Percentiles rank a stretch among this genome's conserved stretches.
phyloP scores from a whole-genome alignment of 2,888 invertebrate species.

The Caenorhabditis sp. region DNA sequence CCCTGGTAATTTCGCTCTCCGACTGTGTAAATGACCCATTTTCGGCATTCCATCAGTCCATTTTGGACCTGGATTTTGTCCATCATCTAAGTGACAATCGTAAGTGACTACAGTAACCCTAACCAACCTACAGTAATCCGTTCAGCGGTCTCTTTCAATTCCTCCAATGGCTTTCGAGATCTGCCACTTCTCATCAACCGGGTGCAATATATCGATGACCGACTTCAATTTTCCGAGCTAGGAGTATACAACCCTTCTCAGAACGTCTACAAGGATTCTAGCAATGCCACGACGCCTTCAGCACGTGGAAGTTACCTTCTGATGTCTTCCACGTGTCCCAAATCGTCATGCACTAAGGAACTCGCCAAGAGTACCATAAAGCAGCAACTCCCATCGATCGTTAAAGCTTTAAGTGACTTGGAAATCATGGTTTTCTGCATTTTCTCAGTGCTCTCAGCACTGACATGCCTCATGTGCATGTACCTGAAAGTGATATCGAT shows the following conservation, averaged over 20 bases:
- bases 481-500: slow-evolving; percentile 75
- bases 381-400: slow-evolving; percentile 66
- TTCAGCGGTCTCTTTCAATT: slow-evolving; percentile 72
- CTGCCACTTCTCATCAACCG: slow-evolving; percentile 69
- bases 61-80: slow-evolving; percentile 67
- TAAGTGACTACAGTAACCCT: no score
- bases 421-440: slow-evolving; percentile 72
- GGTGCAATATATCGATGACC: slow-evolving; percentile 67
- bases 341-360: slow-evolving; percentile 70
- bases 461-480: slow-evolving; percentile 76
- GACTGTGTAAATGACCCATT: slow-evolving; percentile 78
- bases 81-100: slow-evolving; percentile 68
- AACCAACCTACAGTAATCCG: neutral
- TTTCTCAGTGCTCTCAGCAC: slow-evolving; percentile 68
- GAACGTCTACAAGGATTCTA: slow-evolving; percentile 27
- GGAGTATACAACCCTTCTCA: slow-evolving; percentile 66
- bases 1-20: slow-evolving; percentile 72
- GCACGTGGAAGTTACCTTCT: slow-evolving; percentile 52
- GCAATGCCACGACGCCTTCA: slow-evolving; percentile 27
- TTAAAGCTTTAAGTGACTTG: slow-evolving; percentile 65
- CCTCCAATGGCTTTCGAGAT: slow-evolving; percentile 69
- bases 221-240: slow-evolving; percentile 68
- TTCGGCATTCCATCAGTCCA: slow-evolving; percentile 67
- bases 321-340: slow-evolving; percentile 61
- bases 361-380: slow-evolving; percentile 58